A percentile compares a stretch with the other conserved stretches of the same genome.
Evolutionary conservation across 2,113 vertebrate species (phyloP).

Genomic region (Carassius auratus): DNA sequence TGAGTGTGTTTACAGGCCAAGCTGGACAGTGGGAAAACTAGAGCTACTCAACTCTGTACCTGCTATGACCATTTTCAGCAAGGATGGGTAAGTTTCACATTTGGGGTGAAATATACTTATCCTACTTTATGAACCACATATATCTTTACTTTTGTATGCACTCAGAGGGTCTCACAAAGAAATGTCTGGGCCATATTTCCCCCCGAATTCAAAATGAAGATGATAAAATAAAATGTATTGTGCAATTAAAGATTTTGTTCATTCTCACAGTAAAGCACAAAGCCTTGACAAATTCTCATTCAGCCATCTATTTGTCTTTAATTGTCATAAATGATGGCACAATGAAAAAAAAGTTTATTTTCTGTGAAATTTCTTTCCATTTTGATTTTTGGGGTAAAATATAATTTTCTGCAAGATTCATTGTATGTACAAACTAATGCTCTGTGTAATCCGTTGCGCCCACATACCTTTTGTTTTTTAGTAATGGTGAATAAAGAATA

Average conservation of each 20-base stretch:
- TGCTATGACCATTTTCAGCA: conserved; percentile 88
- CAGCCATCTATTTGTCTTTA: no score
- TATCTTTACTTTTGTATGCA: neutral
- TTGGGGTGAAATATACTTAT: neutral
- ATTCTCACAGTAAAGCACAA: neutral
- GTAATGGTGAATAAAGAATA: neutral
- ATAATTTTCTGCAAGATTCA: no score
- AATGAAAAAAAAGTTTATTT: neutral
- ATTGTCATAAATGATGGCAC: neutral
- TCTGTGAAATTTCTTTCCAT: neutral
- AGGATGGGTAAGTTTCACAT: conserved; percentile 82
- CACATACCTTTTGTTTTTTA: neutral
- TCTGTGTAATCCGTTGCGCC: neutral
- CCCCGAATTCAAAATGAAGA: neutral
- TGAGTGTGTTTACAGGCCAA: conserved; percentile 90
- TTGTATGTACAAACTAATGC: neutral
- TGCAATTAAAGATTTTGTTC: neutral
- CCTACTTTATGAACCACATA: neutral
- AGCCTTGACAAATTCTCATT: no score
- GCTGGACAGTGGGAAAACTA: conserved; percentile 92
- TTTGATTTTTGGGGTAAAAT: no score
- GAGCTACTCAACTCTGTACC: conserved; percentile 88
- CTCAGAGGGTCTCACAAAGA: neutral
- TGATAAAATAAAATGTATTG: neutral
- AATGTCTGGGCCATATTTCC: neutral